Base-by-base conservation (phyloP, 2,113 vertebrate species). In the Cryptotis parvus region DNA sequence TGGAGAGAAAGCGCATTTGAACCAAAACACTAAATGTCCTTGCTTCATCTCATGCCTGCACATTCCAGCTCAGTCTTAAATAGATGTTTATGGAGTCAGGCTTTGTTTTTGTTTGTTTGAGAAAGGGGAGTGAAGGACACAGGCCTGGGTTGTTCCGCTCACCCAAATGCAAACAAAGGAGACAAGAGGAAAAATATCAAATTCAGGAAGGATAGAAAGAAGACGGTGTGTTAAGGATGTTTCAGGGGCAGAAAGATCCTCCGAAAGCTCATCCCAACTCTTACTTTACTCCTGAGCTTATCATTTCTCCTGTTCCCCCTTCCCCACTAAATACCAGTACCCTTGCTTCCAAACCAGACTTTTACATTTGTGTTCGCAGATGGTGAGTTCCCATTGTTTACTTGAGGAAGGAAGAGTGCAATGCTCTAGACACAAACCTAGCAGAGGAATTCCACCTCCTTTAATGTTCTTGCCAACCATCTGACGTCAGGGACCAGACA, bases 51-150 rank as follows among this genome's bases (percentile, higher is more conserved):
- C 52, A 72, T 93, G 87, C 91, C 84, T 15, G 9, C 68, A 63
- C 70, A 55, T 86, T 93, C 77, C 49, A 88, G 95, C 84, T 81
- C 86, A 86, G 91, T 87, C 86, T 91, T 91, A 93, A 92, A 81
- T 82, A 92, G 18, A 43, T 83, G 73, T 77, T 83, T 93, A 65
- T 77, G 26, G n/a, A 69, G 35, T 82, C 33, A 5, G 27, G 26
- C 49, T 65, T 85, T 82, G n/a, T 84, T 90, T 88, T 69, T 75
- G 63, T 92, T 90, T 90, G 39, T 77, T 84, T 86, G 11, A 58
- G 65, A 24, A 63, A 90, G 10, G 20, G 22, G 29, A 41, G 45
- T n/a, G 63, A 94, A 88, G 65, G 83, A 63, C 89, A 43, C 22
- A 7, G 65, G 75, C 75, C 63, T 22, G 39, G 72, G 45, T 27